phyloP scores from a whole-genome alignment of 37 sponge, comb jelly and placozoan species.

The Chondrosia reniformis region DNA sequence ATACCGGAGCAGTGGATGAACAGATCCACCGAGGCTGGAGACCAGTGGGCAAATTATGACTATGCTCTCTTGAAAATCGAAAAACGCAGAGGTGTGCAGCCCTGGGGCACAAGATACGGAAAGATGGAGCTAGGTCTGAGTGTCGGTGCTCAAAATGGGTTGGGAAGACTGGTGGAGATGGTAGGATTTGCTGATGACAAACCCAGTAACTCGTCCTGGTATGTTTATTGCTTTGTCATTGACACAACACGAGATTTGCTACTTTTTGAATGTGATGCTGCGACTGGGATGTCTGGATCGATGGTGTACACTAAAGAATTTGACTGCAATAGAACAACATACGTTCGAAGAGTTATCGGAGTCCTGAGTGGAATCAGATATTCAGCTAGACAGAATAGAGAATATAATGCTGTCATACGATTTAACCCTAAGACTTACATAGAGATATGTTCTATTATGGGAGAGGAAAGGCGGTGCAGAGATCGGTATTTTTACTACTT shows the following conservation, averaged over 20 bases:
- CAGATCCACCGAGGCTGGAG: background rate
- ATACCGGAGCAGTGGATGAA: constrained; percentile 68
- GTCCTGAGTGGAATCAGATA: constrained; percentile 72
- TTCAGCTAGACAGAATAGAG: constrained; percentile 12
- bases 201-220: constrained; percentile 51
- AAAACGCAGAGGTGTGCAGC: constrained; percentile 14
- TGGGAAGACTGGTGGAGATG: constrained; percentile 49
- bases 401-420: constrained; percentile 73
- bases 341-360: constrained; percentile 54
- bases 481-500: constrained; percentile 57
- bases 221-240: constrained; percentile 40
- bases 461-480: constrained; percentile 38
- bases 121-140: constrained; percentile 63
- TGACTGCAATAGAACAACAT: constrained; percentile 28
- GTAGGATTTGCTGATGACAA: constrained; percentile 87
- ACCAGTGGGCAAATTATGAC: constrained; percentile 76
- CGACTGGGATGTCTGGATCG: constrained; percentile 80
- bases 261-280: constrained; percentile 78
- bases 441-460: constrained; percentile 65
- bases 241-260: constrained; percentile 52
- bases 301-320: constrained; percentile 62
- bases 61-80: constrained; percentile 54
- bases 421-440: constrained; percentile 45
- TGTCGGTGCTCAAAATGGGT: constrained; percentile 46
- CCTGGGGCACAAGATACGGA: no score